Evolutionary conservation across 64 coral and sea anemone genomes (phyloP).

Genomic region (Stichodactyla helianthus): DNA sequence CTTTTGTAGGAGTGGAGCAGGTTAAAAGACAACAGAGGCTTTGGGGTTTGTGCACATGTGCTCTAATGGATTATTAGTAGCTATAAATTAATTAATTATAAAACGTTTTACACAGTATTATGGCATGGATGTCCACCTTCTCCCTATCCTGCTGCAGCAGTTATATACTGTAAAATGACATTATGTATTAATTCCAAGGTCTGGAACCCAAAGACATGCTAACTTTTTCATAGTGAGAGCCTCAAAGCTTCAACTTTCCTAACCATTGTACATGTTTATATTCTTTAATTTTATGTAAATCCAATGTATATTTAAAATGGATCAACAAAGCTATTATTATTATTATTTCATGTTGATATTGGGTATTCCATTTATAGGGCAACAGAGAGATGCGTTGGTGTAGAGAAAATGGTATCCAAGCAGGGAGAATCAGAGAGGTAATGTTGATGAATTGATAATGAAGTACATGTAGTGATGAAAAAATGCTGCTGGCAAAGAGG

Average conservation of each 20-base stretch:
- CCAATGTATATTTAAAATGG: no score
- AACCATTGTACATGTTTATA: no score
- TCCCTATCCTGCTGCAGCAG: not conserved
- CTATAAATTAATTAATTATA: not conserved
- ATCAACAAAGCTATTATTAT: no score
- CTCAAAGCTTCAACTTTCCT: no score
- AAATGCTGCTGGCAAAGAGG: no score
- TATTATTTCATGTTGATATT: not conserved
- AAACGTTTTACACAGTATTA: no score
- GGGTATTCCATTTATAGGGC: not conserved
- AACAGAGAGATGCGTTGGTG: conserved; percentile 64
- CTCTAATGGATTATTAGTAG: not conserved
- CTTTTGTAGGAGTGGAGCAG: conserved; percentile 64
- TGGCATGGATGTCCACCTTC: not conserved
- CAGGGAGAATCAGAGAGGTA: conserved; percentile 75
- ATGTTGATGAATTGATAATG: not conserved
- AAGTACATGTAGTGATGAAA: not conserved
- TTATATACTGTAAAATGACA: no score
- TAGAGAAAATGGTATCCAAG: conserved; percentile 56
- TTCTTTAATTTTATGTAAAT: no score
- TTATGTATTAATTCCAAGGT: no score
- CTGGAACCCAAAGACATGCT: no score
- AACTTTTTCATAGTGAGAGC: no score
- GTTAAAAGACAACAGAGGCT: conserved; percentile 55
- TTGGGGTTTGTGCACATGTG: conserved; percentile 28